Evolutionary conservation across 1,140 invertebrate genomes (phyloP).

Genomic region (Drosophila equinoxialis): DNA sequence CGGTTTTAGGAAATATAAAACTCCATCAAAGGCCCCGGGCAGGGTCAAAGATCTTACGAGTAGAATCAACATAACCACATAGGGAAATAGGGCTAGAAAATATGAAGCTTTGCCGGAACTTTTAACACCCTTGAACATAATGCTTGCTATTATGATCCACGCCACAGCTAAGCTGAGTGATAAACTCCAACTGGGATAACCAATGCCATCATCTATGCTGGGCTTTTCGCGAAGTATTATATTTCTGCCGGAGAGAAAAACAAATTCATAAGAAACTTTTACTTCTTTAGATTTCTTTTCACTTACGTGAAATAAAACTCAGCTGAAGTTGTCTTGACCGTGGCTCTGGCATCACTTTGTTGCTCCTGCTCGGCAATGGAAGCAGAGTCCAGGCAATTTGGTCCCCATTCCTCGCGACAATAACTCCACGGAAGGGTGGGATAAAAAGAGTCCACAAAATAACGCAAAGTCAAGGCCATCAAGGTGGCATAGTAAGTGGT

Average conservation of each 20-base stretch:
- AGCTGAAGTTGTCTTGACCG: slow-evolving; percentile 84
- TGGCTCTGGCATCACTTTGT: slow-evolving; percentile 17
- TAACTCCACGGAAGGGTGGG: slow-evolving; percentile 86
- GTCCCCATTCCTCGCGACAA: slow-evolving; percentile 86
- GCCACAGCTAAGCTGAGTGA: slow-evolving; percentile 89
- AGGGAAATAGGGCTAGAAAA: slow-evolving; percentile 93
- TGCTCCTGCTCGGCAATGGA: slow-evolving; percentile 21
- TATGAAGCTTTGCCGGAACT: slow-evolving; percentile 92
- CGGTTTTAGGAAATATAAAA: slow-evolving; percentile 91
- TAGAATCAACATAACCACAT: slow-evolving; percentile 90
- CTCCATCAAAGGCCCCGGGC: slow-evolving; percentile 89
- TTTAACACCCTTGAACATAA: slow-evolving; percentile 90
- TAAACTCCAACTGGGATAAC: slow-evolving; percentile 88
- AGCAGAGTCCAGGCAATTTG: slow-evolving; percentile 64
- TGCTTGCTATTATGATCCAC: slow-evolving; percentile 90
- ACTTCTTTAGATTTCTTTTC: too few relatives aligned
- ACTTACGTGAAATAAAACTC: slow-evolving; percentile 86
- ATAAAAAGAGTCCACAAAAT: slow-evolving; percentile 87
- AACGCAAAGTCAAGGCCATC: slow-evolving; percentile 90
- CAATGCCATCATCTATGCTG: slow-evolving; percentile 89
- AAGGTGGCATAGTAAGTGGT: slow-evolving; percentile 90
- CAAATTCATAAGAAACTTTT: not conserved
- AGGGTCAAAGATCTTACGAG: slow-evolving; percentile 89
- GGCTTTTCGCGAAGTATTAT: slow-evolving; percentile 87
- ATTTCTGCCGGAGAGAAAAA: slow-evolving; percentile 83